phyloP scores from a whole-genome alignment of 1,140 invertebrate genomes.

The Berghia stephanieae region DNA sequence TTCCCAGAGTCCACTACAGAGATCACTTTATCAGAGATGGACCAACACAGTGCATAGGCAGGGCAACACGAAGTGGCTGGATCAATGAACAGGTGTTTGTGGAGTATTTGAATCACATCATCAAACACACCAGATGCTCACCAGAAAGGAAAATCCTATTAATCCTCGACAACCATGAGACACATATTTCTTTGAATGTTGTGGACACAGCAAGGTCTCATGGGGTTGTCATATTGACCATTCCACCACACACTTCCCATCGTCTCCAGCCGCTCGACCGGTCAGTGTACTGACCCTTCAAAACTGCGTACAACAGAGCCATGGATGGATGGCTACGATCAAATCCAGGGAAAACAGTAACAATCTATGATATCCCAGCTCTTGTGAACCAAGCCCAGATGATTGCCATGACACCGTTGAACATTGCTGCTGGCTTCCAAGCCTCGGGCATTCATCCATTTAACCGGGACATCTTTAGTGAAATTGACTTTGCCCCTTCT shows the following conservation, averaged over 20 bases:
- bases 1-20: constrained; percentile 47
- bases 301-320: constrained; percentile 36
- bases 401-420: constrained; percentile 13
- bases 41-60: constrained; percentile 32
- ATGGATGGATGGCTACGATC: constrained; percentile 69
- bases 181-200: constrained; percentile 43
- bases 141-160: constrained; percentile 40
- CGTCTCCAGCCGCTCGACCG: constrained; percentile 38
- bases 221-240: constrained; percentile 38
- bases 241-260: constrained; percentile 42
- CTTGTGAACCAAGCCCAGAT: constrained; percentile 13
- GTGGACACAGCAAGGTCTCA: constrained; percentile 44
- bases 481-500: constrained; percentile 18
- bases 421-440: constrained; percentile 24
- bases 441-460: constrained; percentile 12
- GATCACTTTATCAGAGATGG: constrained; percentile 63
- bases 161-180: constrained; percentile 40
- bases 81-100: too few relatives aligned
- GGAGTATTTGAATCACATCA: constrained; percentile 66
- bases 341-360: constrained; percentile 67
- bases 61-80: constrained; percentile 32
- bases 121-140: constrained; percentile 51
- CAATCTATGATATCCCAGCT: constrained; percentile 66
- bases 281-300: constrained; percentile 36
- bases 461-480: constrained; percentile 12